Evolutionary conservation across 2,113 vertebrate genomes (phyloP).

Genomic region (Microtus montanus): DNA sequence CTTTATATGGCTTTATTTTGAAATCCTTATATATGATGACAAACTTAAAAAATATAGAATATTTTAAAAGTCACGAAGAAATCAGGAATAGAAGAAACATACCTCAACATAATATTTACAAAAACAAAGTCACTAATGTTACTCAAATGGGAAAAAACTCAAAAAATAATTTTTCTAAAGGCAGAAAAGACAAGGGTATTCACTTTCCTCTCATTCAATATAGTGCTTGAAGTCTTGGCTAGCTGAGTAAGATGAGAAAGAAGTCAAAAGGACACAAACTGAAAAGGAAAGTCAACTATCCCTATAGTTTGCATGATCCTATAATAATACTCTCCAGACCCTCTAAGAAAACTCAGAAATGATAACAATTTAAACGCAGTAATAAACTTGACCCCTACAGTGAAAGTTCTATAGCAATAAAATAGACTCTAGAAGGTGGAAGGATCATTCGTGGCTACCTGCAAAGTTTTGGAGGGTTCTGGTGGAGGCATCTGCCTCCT

Average conservation of each 20-base stretch:
- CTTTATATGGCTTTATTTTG: constrained; percentile 41
- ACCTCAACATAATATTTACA: background rate
- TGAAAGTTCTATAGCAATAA: background rate
- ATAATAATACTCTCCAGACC: background rate
- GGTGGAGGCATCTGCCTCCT: too few relatives aligned
- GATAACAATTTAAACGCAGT: background rate
- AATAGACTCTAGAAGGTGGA: background rate
- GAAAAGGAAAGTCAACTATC: background rate
- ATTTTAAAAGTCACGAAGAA: background rate
- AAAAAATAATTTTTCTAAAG: background rate
- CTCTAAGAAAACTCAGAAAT: background rate
- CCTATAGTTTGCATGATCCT: background rate
- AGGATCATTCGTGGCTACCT: background rate
- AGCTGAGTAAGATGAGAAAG: background rate
- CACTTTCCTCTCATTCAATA: background rate
- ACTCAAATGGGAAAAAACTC: background rate
- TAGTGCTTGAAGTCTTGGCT: background rate
- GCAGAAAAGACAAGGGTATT: background rate
- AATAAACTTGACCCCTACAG: background rate
- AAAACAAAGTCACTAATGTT: background rate
- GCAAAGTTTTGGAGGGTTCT: too few relatives aligned
- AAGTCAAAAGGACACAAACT: background rate
- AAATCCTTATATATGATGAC: constrained; percentile 23
- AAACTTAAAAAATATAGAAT: background rate
- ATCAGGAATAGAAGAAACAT: background rate